Percentiles rank a stretch among this genome's conserved stretches.
phyloP scores from a whole-genome alignment of 1,140 invertebrate species.

The Arctopsyche grandis region DNA sequence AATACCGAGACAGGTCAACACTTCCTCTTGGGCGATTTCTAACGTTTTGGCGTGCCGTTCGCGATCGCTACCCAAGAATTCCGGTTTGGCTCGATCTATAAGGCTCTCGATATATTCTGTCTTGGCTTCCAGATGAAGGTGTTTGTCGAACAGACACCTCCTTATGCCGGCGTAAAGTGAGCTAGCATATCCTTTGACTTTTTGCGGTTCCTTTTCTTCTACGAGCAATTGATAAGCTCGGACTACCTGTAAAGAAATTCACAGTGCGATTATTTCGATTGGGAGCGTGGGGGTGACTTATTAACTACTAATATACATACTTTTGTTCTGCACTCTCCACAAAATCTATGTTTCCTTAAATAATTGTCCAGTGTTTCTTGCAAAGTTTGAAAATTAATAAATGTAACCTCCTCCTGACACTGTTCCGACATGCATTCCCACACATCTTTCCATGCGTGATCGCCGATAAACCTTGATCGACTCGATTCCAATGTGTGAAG shows the following conservation, averaged over 20 bases:
- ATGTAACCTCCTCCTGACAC: constrained; percentile 85
- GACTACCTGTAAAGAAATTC: constrained; percentile 70
- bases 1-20: constrained; percentile 91
- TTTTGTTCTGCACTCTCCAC: constrained; percentile 91
- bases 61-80: constrained; percentile 81
- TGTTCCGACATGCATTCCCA: constrained; percentile 89
- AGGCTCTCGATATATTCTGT: constrained; percentile 88
- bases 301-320: constrained; percentile 65
- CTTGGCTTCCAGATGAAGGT: constrained; percentile 87
- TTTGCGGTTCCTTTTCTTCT: constrained; percentile 82
- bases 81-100: constrained; percentile 90
- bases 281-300: neutral
- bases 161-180: constrained; percentile 87
- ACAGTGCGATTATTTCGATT: neutral
- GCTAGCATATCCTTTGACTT: constrained; percentile 90
- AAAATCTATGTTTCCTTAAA: constrained; percentile 92
- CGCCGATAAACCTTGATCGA: constrained; percentile 71
- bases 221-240: constrained; percentile 87
- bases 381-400: constrained; percentile 84
- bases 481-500: constrained; percentile 90
- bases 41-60: constrained; percentile 94
- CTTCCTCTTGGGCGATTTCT: constrained; percentile 95
- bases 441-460: constrained; percentile 79
- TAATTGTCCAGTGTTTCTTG: constrained; percentile 88
- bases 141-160: constrained; percentile 84